Evolutionary conservation across 2,113 vertebrate species (phyloP).

Genomic region (Petaurus breviceps): DNA sequence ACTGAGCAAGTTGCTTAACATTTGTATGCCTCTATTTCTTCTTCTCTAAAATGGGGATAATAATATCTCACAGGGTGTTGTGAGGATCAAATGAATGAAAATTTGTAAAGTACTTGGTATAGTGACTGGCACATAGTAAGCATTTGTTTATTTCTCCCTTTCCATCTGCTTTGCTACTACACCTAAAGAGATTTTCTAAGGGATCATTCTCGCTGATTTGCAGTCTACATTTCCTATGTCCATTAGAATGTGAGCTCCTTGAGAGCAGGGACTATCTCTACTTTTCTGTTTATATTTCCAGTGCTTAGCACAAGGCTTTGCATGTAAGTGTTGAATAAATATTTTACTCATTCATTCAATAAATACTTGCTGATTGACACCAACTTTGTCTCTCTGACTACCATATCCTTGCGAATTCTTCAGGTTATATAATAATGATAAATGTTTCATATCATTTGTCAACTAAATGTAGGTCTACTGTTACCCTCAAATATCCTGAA

Average conservation of each 20-base stretch:
- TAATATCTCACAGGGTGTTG: neutral
- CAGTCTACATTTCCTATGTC: neutral
- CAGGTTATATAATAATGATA: constrained; percentile 41
- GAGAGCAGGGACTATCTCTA: neutral
- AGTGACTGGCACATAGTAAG: neutral
- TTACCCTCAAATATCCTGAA: constrained; percentile 44
- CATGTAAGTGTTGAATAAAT: neutral
- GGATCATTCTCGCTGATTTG: neutral
- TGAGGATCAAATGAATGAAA: neutral
- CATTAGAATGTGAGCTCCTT: neutral
- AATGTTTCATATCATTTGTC: constrained; percentile 5
- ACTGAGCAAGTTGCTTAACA: neutral
- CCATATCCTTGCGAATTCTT: neutral
- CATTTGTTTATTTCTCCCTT: neutral
- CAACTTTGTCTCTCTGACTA: neutral
- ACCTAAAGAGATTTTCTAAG: neutral
- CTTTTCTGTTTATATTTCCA: neutral
- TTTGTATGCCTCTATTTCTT: neutral
- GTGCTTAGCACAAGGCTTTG: neutral
- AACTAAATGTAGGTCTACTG: constrained; percentile 24
- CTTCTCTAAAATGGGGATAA: neutral
- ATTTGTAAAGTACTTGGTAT: neutral
- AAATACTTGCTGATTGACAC: neutral
- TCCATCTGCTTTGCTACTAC: neutral
- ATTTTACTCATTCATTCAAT: neutral